These are phyloP conservation scores for Odontocerum albicorne DNA, from an alignment of 2,888 invertebrate genomes.

Conservation along the genomic window DNA sequence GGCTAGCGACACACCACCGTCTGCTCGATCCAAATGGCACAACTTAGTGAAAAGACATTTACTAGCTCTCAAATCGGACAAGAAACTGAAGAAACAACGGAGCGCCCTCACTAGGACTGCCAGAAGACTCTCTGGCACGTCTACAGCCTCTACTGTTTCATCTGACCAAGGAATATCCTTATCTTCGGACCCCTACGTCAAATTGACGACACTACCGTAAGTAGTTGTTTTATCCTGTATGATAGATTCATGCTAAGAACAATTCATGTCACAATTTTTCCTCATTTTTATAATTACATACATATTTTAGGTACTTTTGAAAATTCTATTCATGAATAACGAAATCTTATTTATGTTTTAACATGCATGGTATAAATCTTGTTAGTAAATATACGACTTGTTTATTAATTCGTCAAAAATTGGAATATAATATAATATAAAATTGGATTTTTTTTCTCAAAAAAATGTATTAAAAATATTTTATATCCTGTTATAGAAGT, in stretches of 20 bases:
- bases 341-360: not conserved
- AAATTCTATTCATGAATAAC: not conserved
- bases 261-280: no score
- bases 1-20: conserved; percentile 56
- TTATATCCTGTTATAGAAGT: no score
- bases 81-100: conserved; percentile 53
- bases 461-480: no score
- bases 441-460: no score
- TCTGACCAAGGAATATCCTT: conserved; percentile 40
- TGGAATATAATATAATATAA: no score
- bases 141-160: conserved; percentile 45
- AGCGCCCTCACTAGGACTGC: conserved; percentile 56
- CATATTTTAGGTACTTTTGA: no score
- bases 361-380: no score
- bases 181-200: conserved; percentile 47
- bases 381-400: no score
- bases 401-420: no score
- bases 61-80: conserved; percentile 53
- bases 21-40: conserved; percentile 54
- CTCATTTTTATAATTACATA: no score
- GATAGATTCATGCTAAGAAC: not conserved
- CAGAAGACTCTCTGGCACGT: conserved; percentile 49
- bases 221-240: conserved; percentile 40
- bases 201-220: conserved; percentile 55
- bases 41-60: conserved; percentile 57